Conservation (phyloP, 2,113 vertebrate genomes). For the Sylvietta virens region DNA sequence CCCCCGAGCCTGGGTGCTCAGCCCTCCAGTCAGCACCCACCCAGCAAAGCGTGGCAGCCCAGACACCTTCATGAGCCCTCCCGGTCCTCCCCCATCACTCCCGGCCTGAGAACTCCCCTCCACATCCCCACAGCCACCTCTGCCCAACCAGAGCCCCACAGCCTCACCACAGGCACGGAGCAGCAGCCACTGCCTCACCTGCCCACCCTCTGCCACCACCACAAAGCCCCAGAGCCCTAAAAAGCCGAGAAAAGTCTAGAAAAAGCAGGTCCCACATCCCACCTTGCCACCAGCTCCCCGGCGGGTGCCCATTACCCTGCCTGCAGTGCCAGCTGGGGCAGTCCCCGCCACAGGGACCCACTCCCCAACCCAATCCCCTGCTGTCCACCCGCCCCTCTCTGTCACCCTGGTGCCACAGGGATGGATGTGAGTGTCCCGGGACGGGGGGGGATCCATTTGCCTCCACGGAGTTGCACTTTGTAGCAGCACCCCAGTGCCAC, state of each 20-base stretch:
- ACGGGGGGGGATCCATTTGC: fast-evolving
- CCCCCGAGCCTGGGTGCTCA: not conserved
- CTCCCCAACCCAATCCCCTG: not conserved
- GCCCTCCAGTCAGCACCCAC: fast-evolving
- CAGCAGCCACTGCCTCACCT: not conserved
- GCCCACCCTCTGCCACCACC: not conserved
- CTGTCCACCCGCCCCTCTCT: not conserved
- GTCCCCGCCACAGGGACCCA: not conserved
- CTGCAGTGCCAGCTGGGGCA: not conserved
- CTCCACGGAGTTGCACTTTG: not conserved
- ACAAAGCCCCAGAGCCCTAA: not conserved
- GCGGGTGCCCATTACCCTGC: not conserved
- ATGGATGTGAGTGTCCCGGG: not conserved
- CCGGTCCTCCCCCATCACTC: not conserved
- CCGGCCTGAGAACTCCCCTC: not conserved
- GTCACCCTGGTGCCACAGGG: fast-evolving
- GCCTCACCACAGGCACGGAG: not conserved
- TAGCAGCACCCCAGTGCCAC: not conserved
- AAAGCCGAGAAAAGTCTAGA: not conserved
- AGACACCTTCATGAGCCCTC: not conserved
- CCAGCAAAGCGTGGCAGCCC: fast-evolving
- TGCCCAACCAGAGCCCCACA: not conserved
- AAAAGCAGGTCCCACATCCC: not conserved
- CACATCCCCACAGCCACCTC: not conserved
- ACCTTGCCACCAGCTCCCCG: not conserved